Conservation (phyloP, 2,797 vertebrate species). For the Loris lydekkerianus region DNA sequence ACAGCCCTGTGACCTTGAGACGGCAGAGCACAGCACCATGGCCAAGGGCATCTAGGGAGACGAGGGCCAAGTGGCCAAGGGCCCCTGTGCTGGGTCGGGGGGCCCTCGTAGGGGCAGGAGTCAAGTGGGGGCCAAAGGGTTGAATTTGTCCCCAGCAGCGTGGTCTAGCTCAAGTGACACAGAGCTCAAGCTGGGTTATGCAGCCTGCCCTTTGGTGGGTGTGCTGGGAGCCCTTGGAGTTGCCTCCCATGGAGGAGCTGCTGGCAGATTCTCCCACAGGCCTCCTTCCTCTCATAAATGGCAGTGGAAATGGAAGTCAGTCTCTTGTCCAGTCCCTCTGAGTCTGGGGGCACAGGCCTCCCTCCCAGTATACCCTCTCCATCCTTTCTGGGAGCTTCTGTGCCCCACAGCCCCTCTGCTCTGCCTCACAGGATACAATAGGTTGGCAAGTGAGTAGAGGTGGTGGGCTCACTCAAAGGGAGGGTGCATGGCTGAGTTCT, state of each 20-base stretch:
- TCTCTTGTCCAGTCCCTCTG: neutral
- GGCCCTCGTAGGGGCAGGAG: neutral
- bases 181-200: neutral
- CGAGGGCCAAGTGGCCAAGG: neutral
- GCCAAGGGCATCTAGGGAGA: slow-evolving; percentile 76
- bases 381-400: neutral
- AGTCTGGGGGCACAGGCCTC: neutral
- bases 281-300: neutral
- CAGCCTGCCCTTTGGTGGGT: neutral
- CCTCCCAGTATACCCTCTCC: neutral
- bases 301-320: neutral
- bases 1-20: slow-evolving; percentile 94
- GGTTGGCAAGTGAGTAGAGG: neutral
- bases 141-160: neutral
- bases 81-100: neutral
- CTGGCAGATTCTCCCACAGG: neutral
- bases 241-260: neutral
- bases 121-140: neutral
- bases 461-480: neutral
- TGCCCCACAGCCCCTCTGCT: neutral
- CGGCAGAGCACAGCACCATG: slow-evolving; percentile 77
- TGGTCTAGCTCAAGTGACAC: neutral
- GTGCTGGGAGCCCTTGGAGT: neutral
- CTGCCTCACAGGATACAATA: neutral
- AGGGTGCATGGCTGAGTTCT: neutral